These are phyloP conservation scores for Pitta sordida DNA, from an alignment of 2,113 vertebrate species.

Conservation along the genomic window DNA sequence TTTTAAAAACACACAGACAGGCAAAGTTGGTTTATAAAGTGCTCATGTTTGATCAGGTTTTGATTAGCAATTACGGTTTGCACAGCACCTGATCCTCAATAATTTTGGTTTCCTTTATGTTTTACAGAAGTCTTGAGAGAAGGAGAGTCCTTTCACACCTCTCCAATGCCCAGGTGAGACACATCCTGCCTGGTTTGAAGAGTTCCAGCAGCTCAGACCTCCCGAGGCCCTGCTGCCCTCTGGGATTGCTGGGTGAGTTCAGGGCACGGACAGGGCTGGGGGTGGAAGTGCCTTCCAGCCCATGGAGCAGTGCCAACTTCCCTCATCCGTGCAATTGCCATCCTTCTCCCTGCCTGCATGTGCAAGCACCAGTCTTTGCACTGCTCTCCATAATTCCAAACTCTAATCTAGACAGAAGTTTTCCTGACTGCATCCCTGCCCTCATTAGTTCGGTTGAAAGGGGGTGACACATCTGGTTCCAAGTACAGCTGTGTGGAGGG, in stretches of 20 bases:
- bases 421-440: neutral
- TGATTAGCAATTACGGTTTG: neutral
- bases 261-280: neutral
- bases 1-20: neutral
- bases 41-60: neutral
- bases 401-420: neutral
- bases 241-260: neutral
- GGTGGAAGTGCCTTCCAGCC: neutral
- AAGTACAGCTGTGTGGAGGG: neutral
- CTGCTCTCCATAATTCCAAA: neutral
- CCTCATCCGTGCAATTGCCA: neutral
- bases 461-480: conserved; percentile 7
- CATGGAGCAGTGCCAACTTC: neutral
- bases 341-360: neutral
- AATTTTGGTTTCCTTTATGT: neutral
- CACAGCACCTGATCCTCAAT: neutral
- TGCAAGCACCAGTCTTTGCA: neutral
- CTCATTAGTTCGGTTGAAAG: neutral
- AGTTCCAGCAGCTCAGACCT: neutral
- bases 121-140: neutral
- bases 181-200: neutral
- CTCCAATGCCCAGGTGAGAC: neutral
- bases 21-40: neutral
- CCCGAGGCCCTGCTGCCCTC: neutral
- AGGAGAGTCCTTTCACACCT: neutral